These are phyloP conservation scores for Caenorhabditis angaria DNA, from an alignment of 2,888 invertebrate genomes.

Conservation along the genomic window DNA sequence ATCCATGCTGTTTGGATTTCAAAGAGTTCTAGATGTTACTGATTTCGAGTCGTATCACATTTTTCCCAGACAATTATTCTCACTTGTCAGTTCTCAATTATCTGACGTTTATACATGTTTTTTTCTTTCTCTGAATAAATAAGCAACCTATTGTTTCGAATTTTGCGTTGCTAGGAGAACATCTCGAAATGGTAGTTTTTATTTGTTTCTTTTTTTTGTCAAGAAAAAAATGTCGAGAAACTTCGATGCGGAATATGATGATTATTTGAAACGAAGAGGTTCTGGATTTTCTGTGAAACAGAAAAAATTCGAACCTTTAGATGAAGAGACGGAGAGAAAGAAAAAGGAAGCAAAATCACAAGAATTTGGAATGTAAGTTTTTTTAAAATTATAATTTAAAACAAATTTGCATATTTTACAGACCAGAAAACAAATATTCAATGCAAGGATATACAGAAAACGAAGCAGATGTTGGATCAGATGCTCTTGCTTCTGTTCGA, in stretches of 20 bases:
- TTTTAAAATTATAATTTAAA: neutral
- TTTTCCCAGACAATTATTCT: too few species aligned
- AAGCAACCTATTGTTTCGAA: too few species aligned
- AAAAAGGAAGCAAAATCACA: constrained; percentile 13
- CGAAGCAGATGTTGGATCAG: constrained; percentile 52
- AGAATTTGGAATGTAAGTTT: constrained; percentile 38
- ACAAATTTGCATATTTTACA: constrained; percentile 12
- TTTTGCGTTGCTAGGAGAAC: too few species aligned
- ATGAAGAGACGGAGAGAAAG: constrained; percentile 29
- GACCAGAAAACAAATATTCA: constrained; percentile 47
- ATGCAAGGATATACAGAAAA: constrained; percentile 47
- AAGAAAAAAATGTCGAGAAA: constrained; percentile 20
- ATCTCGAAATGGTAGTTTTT: too few species aligned
- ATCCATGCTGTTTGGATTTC: too few species aligned
- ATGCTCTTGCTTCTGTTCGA: constrained; percentile 57
- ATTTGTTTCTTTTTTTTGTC: neutral
- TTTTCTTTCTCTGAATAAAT: too few species aligned
- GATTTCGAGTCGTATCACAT: too few species aligned
- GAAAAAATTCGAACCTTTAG: constrained; percentile 27
- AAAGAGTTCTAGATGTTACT: too few species aligned
- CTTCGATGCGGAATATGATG: constrained; percentile 49
- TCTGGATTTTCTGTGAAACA: constrained; percentile 27
- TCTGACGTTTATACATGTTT: too few species aligned
- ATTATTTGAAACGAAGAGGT: constrained; percentile 40
- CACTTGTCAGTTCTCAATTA: too few species aligned